phyloP scores from a whole-genome alignment of 2,797 vertebrate genomes.

The Premnoplex brunnescens region DNA sequence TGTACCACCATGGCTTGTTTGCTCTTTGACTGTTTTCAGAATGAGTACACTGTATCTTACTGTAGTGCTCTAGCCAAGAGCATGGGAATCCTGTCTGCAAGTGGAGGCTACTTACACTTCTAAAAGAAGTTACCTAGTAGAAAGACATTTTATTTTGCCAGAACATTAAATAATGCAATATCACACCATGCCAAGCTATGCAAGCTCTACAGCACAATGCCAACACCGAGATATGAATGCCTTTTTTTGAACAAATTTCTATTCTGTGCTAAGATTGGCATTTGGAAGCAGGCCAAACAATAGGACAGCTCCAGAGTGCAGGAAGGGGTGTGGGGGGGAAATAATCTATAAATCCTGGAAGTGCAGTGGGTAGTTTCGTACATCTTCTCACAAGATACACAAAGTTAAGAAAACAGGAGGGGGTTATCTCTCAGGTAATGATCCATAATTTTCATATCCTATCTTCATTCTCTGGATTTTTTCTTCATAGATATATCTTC shows the following conservation, averaged over 20 bases:
- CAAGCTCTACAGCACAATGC: not conserved
- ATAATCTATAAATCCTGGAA: not conserved
- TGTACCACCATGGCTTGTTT: accelerated
- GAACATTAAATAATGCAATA: not conserved
- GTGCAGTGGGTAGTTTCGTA: not conserved
- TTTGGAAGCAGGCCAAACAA: not conserved
- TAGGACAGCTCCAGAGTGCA: not conserved
- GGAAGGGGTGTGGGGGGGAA: not conserved
- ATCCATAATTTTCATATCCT: not conserved
- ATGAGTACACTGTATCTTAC: not conserved
- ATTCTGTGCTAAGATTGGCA: not conserved
- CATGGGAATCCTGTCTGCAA: not conserved
- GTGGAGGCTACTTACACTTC: not conserved
- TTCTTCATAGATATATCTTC: not conserved
- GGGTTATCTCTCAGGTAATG: not conserved
- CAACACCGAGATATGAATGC: not conserved
- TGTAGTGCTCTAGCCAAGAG: not conserved
- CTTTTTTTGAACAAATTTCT: not conserved
- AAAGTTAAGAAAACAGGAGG: not conserved
- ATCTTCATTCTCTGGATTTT: not conserved
- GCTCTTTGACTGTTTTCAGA: not conserved
- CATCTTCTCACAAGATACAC: not conserved
- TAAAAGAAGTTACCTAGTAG: not conserved
- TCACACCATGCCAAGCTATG: not conserved
- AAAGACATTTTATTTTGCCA: not conserved